Percentiles rank a stretch among this genome's conserved stretches.
phyloP scores from a whole-genome alignment of 2,113 vertebrate genomes.

The Monopterus albus region DNA sequence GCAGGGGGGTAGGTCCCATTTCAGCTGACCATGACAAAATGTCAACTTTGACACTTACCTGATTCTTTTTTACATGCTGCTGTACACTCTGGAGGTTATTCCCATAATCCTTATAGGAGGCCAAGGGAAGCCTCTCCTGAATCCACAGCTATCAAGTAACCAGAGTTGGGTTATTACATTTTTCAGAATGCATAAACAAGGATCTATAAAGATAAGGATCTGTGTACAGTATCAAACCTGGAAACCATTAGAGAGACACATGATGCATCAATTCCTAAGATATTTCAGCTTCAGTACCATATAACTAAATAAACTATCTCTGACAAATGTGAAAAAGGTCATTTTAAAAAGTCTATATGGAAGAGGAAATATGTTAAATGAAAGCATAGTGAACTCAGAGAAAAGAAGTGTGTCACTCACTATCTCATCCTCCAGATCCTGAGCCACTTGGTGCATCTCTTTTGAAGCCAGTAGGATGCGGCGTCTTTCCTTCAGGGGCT shows the following conservation, averaged over 20 bases:
- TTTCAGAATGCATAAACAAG: not conserved
- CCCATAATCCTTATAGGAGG: constrained; percentile 90
- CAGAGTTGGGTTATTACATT: constrained; percentile 18
- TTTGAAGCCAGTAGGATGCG: constrained; percentile 89
- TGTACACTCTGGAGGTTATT: constrained; percentile 90
- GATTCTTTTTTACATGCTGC: constrained; percentile 91
- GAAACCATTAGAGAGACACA: not conserved
- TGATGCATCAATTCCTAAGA: not conserved
- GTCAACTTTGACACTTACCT: constrained; percentile 76
- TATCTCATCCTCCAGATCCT: constrained; percentile 93
- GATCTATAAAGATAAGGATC: not conserved
- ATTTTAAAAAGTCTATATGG: not conserved
- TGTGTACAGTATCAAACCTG: not conserved
- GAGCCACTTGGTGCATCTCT: constrained; percentile 92
- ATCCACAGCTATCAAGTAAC: constrained; percentile 88
- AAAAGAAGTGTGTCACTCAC: constrained; percentile 78
- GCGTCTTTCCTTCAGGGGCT: constrained; percentile 88
- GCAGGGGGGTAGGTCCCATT: not conserved
- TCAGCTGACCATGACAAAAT: not conserved
- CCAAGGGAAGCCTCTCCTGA: constrained; percentile 89
- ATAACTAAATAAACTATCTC: not conserved
- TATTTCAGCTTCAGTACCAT: not conserved
- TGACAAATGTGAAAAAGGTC: not conserved
- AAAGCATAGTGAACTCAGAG: not conserved
- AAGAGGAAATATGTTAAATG: no score